Percentiles rank a stretch among this genome's conserved stretches.
Conservation (phyloP, 1,140 invertebrate genomes). For the Drosophila equinoxialis region DNA sequence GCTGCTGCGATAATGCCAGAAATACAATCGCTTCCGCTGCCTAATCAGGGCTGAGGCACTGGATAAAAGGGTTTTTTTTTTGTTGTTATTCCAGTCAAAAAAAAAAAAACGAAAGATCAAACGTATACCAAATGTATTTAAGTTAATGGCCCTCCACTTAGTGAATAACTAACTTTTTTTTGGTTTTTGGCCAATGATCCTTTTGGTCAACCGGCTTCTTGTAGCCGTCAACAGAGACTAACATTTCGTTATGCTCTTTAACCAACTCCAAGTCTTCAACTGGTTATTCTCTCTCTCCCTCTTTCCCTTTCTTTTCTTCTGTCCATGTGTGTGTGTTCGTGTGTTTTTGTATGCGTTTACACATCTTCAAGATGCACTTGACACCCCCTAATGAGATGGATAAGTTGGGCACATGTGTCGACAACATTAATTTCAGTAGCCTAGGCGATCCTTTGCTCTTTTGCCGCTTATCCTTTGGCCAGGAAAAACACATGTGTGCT, state of each 20-base stretch:
- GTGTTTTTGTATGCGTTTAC: slow-evolving; percentile 15
- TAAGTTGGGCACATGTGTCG: slow-evolving; percentile 64
- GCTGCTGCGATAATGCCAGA: slow-evolving; percentile 33
- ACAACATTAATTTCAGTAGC: slow-evolving; percentile 23
- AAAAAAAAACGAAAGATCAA: neutral
- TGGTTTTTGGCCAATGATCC: slow-evolving; percentile 30
- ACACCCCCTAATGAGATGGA: slow-evolving; percentile 55
- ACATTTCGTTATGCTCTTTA: slow-evolving; percentile 23
- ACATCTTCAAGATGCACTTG: slow-evolving; percentile 33
- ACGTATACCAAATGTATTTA: slow-evolving; percentile 32
- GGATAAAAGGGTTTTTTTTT: neutral
- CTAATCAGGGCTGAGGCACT: slow-evolving; percentile 8
- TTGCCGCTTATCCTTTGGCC: slow-evolving; percentile 25
- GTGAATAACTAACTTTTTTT: neutral
- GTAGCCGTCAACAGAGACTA: slow-evolving; percentile 49
- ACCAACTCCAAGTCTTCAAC: slow-evolving; percentile 34
- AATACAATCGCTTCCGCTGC: slow-evolving; percentile 22
- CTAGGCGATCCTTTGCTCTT: slow-evolving; percentile 32
- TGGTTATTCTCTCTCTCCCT: slow-evolving; percentile 54
- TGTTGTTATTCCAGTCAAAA: neutral
- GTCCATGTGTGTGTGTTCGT: slow-evolving; percentile 58
- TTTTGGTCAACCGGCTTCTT: slow-evolving; percentile 49
- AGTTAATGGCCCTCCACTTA: slow-evolving; percentile 3
- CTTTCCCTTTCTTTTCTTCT: slow-evolving; percentile 49
- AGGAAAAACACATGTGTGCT: slow-evolving; percentile 47